phyloP scores from a whole-genome alignment of 2,113 vertebrate genomes.

The Lasiurus cinereus region DNA sequence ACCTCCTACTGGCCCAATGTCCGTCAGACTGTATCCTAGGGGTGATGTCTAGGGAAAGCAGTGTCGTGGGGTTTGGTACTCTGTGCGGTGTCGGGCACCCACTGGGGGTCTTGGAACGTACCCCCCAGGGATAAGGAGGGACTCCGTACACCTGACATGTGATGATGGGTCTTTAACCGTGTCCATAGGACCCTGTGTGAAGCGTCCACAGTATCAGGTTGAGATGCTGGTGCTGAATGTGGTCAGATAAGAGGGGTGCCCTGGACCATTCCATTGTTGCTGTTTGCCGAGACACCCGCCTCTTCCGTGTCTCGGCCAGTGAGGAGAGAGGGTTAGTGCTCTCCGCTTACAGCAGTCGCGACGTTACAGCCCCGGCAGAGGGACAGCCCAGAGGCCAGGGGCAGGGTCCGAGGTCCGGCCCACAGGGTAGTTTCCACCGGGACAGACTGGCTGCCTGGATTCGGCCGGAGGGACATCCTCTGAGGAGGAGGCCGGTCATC shows the following conservation, averaged over 20 bases:
- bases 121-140: background rate
- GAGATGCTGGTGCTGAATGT: background rate
- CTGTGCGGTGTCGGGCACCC: background rate
- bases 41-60: too few species aligned
- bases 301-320: constrained; percentile 62
- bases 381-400: too few species aligned
- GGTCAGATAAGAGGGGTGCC: background rate
- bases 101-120: background rate
- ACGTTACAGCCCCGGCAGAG: constrained; percentile 1
- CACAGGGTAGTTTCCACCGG: background rate
- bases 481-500: background rate
- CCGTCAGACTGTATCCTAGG: too few species aligned
- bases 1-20: background rate
- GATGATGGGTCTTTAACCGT: background rate
- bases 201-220: background rate
- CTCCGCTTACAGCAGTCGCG: constrained; percentile 45
- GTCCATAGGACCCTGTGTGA: background rate
- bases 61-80: background rate
- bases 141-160: background rate
- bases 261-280: constrained; percentile 45
- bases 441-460: background rate
- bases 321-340: constrained; percentile 44
- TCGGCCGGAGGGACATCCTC: background rate
- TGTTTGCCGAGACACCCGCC: constrained; percentile 48
- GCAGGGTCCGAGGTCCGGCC: constrained; percentile 44